Conservation (phyloP, 1,140 invertebrate species). For the Rhopalosiphum padi region DNA sequence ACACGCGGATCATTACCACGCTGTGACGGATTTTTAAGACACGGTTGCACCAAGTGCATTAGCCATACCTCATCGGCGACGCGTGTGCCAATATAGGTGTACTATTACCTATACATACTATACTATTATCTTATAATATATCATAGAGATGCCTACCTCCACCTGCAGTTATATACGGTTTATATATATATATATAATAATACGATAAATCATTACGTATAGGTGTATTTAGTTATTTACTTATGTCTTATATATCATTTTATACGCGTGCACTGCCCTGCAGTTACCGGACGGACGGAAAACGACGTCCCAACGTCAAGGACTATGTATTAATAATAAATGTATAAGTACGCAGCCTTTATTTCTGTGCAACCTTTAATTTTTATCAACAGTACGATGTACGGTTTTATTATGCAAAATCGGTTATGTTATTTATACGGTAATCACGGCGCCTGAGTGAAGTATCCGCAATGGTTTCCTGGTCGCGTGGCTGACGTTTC, state of each 20-base stretch:
- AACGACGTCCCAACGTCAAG: neutral
- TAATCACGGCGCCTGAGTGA: neutral
- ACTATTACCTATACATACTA: neutral
- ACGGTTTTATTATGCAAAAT: neutral
- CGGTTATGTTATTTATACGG: neutral
- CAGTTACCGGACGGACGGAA: neutral
- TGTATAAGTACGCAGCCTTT: neutral
- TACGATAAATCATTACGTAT: neutral
- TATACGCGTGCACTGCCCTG: neutral
- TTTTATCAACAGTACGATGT: neutral
- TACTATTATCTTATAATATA: neutral
- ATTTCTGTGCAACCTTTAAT: conserved; percentile 3
- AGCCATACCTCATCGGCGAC: neutral
- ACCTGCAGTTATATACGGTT: neutral
- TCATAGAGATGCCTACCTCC: neutral
- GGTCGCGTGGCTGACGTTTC: neutral
- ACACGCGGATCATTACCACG: neutral
- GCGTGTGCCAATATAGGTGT: neutral
- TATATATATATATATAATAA: neutral
- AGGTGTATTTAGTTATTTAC: neutral
- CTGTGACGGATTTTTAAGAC: neutral
- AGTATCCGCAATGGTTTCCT: neutral
- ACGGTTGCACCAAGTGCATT: neutral
- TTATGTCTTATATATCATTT: neutral
- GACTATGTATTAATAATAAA: neutral